A percentile compares a stretch with the other conserved stretches of the same genome.
phyloP scores from a whole-genome alignment of 2,113 vertebrate genomes.

The Tetrax tetrax region DNA sequence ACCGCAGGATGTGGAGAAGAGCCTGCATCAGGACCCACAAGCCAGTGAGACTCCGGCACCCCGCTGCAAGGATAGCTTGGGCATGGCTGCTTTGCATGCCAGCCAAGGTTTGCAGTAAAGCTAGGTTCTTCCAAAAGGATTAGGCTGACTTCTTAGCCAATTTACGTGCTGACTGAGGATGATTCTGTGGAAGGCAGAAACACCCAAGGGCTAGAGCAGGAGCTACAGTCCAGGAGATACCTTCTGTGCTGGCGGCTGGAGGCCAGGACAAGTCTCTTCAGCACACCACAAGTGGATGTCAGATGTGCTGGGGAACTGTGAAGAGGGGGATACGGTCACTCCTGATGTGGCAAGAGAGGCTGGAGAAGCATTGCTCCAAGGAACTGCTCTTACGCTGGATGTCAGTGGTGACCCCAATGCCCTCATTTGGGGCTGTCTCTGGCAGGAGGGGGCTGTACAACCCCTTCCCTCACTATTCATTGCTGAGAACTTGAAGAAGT shows the following conservation, averaged over 20 bases:
- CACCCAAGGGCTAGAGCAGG: not conserved
- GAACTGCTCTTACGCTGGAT: accelerated
- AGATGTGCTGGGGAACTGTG: not conserved
- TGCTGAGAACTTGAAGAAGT: not conserved
- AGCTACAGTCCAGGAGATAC: not conserved
- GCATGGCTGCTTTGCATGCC: accelerated
- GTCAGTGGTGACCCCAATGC: not conserved
- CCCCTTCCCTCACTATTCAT: not conserved
- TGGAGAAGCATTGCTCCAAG: not conserved
- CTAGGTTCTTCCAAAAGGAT: not conserved
- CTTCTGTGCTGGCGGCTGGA: not conserved
- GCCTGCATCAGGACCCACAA: not conserved
- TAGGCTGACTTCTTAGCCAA: not conserved
- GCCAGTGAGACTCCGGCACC: accelerated
- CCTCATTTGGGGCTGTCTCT: not conserved
- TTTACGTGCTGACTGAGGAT: not conserved
- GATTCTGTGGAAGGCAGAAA: not conserved
- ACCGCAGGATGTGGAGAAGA: not conserved
- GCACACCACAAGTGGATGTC: not conserved
- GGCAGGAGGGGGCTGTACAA: not conserved
- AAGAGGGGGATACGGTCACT: not conserved
- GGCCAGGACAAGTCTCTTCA: not conserved
- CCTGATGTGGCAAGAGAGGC: not conserved
- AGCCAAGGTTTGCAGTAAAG: not conserved
- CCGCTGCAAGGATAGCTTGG: accelerated